Conservation (phyloP, 1,140 invertebrate genomes). For the Meloidogyne hapla region DNA sequence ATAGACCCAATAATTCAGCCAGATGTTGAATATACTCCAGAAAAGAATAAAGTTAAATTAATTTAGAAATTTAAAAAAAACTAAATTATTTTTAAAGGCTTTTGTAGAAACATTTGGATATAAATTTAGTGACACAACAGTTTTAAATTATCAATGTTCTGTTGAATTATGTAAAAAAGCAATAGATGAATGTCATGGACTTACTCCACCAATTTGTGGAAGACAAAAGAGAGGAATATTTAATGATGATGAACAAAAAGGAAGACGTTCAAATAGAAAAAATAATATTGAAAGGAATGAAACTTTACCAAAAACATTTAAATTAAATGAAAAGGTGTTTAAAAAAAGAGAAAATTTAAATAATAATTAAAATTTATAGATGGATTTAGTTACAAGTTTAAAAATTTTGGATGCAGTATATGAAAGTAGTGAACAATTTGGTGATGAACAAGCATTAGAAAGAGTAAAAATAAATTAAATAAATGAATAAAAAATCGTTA, state of each 20-base stretch:
- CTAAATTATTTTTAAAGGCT: conserved; percentile 37
- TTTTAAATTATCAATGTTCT: conserved; percentile 60
- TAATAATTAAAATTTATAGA: conserved; percentile 28
- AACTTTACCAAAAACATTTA: background rate
- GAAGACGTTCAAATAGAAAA: background rate
- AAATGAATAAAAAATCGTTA: background rate
- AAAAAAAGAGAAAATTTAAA: background rate
- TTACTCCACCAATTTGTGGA: conserved; percentile 52
- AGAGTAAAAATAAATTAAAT: conserved; percentile 12
- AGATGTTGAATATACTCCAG: conserved; percentile 52
- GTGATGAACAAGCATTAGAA: background rate
- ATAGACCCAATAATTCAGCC: conserved; percentile 61
- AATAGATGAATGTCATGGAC: conserved; percentile 52
- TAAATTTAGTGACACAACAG: conserved; percentile 59
- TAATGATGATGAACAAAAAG: conserved; percentile 18
- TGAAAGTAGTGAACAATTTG: conserved; percentile 19
- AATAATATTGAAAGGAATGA: conserved; percentile 18
- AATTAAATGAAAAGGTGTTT: conserved; percentile 10
- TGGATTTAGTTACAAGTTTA: conserved; percentile 37
- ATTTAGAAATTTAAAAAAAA: conserved; percentile 15
- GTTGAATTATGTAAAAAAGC: conserved; percentile 56
- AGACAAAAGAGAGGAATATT: conserved; percentile 32
- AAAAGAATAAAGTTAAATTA: conserved; percentile 36
- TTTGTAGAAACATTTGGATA: conserved; percentile 59
- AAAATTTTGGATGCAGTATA: conserved; percentile 39